Base-by-base conservation (phyloP, 2,113 vertebrate species). In the Noturus placidus region DNA sequence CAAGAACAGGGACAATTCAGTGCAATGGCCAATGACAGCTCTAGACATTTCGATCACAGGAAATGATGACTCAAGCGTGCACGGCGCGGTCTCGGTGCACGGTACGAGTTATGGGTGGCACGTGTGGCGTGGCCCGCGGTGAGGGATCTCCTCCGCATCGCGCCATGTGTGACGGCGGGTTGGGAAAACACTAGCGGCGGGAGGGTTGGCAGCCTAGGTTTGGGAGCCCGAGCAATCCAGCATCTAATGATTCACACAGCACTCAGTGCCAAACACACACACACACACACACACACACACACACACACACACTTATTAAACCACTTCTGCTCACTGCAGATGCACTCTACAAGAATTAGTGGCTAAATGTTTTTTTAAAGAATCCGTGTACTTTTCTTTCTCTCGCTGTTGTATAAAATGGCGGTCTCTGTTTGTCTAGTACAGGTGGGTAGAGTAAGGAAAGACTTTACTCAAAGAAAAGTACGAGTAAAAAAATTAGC, bases 181-280 rank as follows among this genome's bases (percentile, higher is more conserved):
- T 88, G 91, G 91, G 91, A 89, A 92, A 91, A 91, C 91, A 88
- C 87, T 72, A 90, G 85, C 91, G 77, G 88, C 87, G 65, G 90
- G 89, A 88, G 89, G 82, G 86, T 86, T 90, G 89, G 89, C 89
- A 91, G 89, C 52, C 78, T 30, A 9, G 82, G 81, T 76, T 85
- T 81, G 69, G 79, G 56, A 87, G 76, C 86, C 77, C 46, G 72
- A 86, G 86, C 84, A 88, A 88, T 85, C 87, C 90, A 86, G 88
- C 87, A 87, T 87, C 82, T 90, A 91, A 90, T 91, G 89, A 90
- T 88, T 90, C 89, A 91, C 90, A 88, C 90, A 46, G 84, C 61
- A 70, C 61, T 63, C 35, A 15, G 86, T 90, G 89, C 89, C 89
- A 90, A 86, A 87, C 74, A 67, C 72, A 83, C 82, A 74, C 57